Base-by-base conservation (phyloP, 2,113 vertebrate genomes). In the Onychostoma macrolepis region DNA sequence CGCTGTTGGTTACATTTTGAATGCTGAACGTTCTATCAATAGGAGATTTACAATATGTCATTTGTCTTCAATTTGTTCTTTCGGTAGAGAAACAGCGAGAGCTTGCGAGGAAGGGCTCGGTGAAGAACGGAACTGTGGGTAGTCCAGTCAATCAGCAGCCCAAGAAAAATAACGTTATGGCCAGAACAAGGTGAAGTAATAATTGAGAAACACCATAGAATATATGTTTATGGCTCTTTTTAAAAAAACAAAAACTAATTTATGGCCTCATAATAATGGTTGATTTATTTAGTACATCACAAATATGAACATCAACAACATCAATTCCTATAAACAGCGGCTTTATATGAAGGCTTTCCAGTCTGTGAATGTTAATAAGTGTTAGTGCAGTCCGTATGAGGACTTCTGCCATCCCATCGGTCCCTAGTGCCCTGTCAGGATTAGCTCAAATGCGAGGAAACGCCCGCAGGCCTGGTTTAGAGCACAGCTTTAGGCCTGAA, bases 131-230 rank as follows among this genome's bases (percentile, higher is more conserved):
- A 88, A 97, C 95, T 43, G 96, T 98, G 94, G 97, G 97, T 86
- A 99, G 98, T 91, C 98, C 98, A 0, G 98, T 99, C 92, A 99
- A 97, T 93, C 98, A 99, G 80, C 98, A 99, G 88, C 98, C 98
- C 88, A 99, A 99, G 95, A 99, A 99, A 95, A 99, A 97, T 92
- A 97, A 96, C 0, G 96, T 97, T 77, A 97, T 97, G 96, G 96
- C 98, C 89, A 94, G 97, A 90, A 99, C 98, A 94, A 97, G 98
- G 98, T 99, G 95, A 61, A 61, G 56, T 53, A 53, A 53, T 53
- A 53, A 53, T 17, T 38, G 36, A 4, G 36, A 36, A 36, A 36
- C 36, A 36, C 36, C 36, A 36, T 5, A 36, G 36, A 36, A 36
- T 36, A 38, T 38, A 38, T 38, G 6, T 38, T 1, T 38, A 38